phyloP scores from a whole-genome alignment of 2,113 vertebrate species.

The Ploceus nigricollis region DNA sequence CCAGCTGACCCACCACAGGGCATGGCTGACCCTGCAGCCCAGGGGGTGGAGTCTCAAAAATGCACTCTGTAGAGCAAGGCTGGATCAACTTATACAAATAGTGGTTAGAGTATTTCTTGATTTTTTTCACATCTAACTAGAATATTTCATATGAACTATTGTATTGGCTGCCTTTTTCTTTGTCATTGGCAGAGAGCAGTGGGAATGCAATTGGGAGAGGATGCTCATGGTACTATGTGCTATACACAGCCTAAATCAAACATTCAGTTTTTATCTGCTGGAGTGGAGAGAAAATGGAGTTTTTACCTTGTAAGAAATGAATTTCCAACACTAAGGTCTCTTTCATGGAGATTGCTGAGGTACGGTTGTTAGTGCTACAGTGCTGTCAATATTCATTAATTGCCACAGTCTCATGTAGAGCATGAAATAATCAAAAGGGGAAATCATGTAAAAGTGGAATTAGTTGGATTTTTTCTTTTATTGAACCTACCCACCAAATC shows the following conservation, averaged over 20 bases:
- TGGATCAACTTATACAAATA: neutral
- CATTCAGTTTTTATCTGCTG: neutral
- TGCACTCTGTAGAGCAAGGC: neutral
- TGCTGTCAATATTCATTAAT: conserved; percentile 5
- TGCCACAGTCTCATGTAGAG: neutral
- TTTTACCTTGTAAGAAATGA: neutral
- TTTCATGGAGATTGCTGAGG: neutral
- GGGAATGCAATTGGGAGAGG: neutral
- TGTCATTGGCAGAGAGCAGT: neutral
- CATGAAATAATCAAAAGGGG: neutral
- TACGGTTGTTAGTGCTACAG: neutral
- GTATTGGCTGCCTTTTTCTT: neutral
- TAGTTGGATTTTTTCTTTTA: neutral
- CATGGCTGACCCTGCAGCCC: accelerated
- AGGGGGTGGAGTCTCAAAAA: accelerated
- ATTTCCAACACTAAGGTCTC: neutral
- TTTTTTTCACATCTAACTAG: neutral
- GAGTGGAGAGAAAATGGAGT: neutral
- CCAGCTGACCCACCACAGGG: accelerated
- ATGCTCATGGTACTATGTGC: neutral
- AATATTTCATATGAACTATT: neutral
- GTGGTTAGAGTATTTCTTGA: neutral
- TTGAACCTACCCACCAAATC: neutral
- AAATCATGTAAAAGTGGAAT: neutral
- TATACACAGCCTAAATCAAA: neutral